Percentiles rank a stretch among this genome's conserved stretches.
Evolutionary conservation across 2,797 vertebrate species (phyloP).

Genomic region (Brachyrhaphis roseni): DNA sequence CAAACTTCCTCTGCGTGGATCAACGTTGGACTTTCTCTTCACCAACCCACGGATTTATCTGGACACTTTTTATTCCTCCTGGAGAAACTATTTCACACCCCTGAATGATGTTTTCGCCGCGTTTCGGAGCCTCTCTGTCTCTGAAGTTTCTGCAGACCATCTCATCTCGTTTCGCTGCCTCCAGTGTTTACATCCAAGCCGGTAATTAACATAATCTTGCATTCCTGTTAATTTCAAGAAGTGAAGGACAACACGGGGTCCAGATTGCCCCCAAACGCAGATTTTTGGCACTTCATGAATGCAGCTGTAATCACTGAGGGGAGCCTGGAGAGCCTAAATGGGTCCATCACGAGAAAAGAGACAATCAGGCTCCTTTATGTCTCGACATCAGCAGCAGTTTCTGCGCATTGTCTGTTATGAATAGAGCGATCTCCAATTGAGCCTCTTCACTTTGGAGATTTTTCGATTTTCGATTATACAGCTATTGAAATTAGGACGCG

Average conservation of each 20-base stretch:
- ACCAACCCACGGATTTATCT: conserved; percentile 23
- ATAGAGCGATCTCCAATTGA: conserved; percentile 79
- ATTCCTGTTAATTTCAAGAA: conserved; percentile 69
- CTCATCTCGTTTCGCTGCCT: conserved; percentile 49
- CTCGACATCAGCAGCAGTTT: conserved; percentile 78
- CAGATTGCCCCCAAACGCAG: conserved; percentile 67
- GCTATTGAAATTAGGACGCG: conserved; percentile 78
- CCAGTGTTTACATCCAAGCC: conserved; percentile 71
- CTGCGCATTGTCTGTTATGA: conserved; percentile 78
- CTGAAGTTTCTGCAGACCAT: conserved; percentile 47
- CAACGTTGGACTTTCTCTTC: conserved; percentile 5
- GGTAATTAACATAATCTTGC: conserved; percentile 72
- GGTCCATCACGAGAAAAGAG: conserved; percentile 72
- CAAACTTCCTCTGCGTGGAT: conserved; percentile 48
- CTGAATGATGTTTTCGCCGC: conserved; percentile 60
- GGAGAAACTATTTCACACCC: conserved; percentile 42
- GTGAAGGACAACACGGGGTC: conserved; percentile 75
- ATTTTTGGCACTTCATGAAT: conserved; percentile 75
- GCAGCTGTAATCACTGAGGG: conserved; percentile 77
- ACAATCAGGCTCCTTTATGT: conserved; percentile 83
- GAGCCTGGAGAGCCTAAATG: conserved; percentile 75
- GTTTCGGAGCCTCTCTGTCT: conserved; percentile 46
- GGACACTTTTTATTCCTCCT: conserved; percentile 45
- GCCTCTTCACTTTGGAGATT: conserved; percentile 79
- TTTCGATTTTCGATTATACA: conserved; percentile 79